Evolutionary conservation across 2,888 invertebrate genomes (phyloP).

Genomic region (Biston betularia): DNA sequence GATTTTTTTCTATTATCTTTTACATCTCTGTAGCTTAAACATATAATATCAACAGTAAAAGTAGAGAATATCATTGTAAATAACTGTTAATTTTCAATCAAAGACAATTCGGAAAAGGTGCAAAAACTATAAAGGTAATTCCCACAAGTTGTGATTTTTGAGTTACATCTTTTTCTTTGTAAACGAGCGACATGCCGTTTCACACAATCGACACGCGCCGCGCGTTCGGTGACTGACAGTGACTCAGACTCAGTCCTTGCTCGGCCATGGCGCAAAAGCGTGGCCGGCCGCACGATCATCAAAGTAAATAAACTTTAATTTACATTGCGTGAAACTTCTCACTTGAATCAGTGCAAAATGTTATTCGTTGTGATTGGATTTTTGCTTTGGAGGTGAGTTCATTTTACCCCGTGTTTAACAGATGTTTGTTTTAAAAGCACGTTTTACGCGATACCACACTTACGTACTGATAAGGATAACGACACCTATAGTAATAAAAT

Average conservation of each 20-base stretch:
- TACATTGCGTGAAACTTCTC: background rate
- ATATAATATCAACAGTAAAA: too few relatives aligned
- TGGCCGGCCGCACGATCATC: background rate
- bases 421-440: background rate
- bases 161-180: too few relatives aligned
- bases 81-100: too few relatives aligned
- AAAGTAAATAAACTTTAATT: constrained; percentile 15
- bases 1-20: too few relatives aligned
- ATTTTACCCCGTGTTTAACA: constrained; percentile 5
- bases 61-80: too few relatives aligned
- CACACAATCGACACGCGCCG: background rate
- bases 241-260: constrained; percentile 17
- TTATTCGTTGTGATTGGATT: constrained; percentile 30
- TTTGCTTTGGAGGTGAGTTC: constrained; percentile 37
- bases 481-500: background rate
- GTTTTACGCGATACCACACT: background rate
- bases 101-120: too few relatives aligned
- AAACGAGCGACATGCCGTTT: background rate
- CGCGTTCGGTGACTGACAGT: background rate
- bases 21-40: too few relatives aligned
- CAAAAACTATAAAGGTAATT: too few relatives aligned
- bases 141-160: too few relatives aligned
- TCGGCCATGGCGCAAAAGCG: constrained; percentile 25
- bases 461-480: constrained; percentile 9
- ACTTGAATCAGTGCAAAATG: constrained; percentile 33